Evolutionary conservation across 2,888 invertebrate species (phyloP).

Genomic region (Cyaniris semiargus): DNA sequence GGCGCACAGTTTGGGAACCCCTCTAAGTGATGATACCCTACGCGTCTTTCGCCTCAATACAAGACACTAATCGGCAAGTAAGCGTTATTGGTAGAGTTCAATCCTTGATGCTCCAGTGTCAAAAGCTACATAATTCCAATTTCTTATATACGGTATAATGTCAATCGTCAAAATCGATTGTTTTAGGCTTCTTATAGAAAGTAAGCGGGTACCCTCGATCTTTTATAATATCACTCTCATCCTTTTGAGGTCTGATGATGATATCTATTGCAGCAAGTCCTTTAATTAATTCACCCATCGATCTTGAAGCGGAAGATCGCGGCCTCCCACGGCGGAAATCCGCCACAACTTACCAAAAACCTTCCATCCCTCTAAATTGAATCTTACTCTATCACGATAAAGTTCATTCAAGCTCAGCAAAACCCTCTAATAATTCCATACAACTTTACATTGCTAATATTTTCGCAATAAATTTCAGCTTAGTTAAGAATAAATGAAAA

Average conservation of each 20-base stretch:
- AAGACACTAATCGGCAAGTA: no score
- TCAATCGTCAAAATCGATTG: no score
- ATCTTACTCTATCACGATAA: constrained; percentile 32
- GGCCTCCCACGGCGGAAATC: constrained; percentile 40
- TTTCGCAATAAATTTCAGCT: constrained; percentile 44
- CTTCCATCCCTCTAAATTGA: constrained; percentile 19
- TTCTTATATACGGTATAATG: no score
- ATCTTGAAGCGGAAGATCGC: constrained; percentile 36
- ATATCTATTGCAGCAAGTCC: background rate
- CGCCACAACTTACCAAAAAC: constrained; percentile 41
- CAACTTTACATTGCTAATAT: constrained; percentile 45
- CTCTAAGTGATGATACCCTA: no score
- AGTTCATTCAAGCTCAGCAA: constrained; percentile 21
- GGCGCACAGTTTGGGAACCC: no score
- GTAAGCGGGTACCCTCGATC: background rate
- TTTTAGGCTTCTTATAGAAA: background rate
- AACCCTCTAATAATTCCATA: constrained; percentile 38
- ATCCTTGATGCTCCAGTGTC: no score
- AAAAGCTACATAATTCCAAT: no score
- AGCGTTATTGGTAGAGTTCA: no score
- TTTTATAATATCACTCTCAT: background rate
- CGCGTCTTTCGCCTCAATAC: no score
- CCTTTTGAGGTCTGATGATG: background rate
- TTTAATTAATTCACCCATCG: constrained; percentile 17
- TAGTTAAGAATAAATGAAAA: constrained; percentile 42